Evolutionary conservation across 2,888 invertebrate species (phyloP).

Genomic region (Heliconius erato): DNA sequence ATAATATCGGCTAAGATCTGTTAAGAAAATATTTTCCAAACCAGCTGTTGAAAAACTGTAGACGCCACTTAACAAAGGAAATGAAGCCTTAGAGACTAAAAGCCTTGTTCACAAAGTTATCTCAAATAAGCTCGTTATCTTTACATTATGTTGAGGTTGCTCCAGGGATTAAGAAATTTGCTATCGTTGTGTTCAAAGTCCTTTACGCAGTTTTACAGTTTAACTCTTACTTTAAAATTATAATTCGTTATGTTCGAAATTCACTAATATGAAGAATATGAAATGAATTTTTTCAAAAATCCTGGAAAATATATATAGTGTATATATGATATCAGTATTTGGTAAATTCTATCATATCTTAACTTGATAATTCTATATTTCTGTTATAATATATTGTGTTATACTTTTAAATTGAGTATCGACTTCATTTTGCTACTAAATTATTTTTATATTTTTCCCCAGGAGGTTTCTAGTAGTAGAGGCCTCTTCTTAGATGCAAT

Average conservation of each 20-base stretch:
- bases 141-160: conserved; percentile 45
- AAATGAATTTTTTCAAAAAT: not conserved
- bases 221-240: conserved; percentile 5
- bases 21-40: conserved; percentile 36
- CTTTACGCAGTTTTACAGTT: conserved; percentile 9
- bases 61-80: conserved; percentile 47
- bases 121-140: conserved; percentile 50
- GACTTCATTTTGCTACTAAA: too few relatives aligned
- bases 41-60: conserved; percentile 31
- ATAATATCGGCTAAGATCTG: not conserved
- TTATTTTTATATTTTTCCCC: too few relatives aligned
- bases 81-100: conserved; percentile 50
- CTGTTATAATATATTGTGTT: too few relatives aligned
- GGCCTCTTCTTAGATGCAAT: too few relatives aligned
- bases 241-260: not conserved
- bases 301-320: not conserved
- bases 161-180: conserved; percentile 41
- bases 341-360: not conserved
- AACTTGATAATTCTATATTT: too few relatives aligned
- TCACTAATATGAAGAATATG: not conserved
- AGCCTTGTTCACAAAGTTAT: conserved; percentile 50
- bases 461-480: too few relatives aligned
- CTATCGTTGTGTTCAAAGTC: conserved; percentile 22
- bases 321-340: not conserved
- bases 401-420: too few relatives aligned